These are phyloP conservation scores for Lagopus muta DNA, from an alignment of 2,113 vertebrate species.

Conservation along the genomic window DNA sequence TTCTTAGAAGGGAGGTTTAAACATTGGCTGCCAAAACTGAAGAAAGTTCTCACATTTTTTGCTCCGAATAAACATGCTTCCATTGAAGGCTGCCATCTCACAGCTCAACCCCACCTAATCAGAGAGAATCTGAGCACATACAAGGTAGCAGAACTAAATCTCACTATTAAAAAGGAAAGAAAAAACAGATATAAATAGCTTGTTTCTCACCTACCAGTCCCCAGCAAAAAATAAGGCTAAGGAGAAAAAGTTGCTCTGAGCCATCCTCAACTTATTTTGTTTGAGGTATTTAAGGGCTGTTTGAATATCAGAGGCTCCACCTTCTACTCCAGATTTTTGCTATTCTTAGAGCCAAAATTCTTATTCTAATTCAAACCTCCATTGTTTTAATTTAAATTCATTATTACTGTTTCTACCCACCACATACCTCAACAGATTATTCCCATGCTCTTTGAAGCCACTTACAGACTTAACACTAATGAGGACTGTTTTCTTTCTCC, in stretches of 20 bases:
- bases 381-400: constrained; percentile 65
- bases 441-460: neutral
- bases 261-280: neutral
- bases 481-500: neutral
- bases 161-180: neutral
- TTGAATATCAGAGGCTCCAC: constrained; percentile 29
- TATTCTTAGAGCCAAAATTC: constrained; percentile 53
- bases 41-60: neutral
- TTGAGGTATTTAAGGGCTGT: constrained; percentile 26
- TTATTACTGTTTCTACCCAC: constrained; percentile 58
- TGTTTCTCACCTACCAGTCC: neutral
- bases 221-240: neutral
- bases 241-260: neutral
- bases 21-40: neutral
- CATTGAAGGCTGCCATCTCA: neutral
- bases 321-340: constrained; percentile 32
- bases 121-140: neutral
- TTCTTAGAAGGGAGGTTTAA: neutral
- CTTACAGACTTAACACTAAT: neutral
- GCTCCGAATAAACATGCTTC: neutral
- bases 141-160: neutral
- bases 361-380: constrained; percentile 66
- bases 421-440: constrained; percentile 25
- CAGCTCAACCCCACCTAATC: neutral
- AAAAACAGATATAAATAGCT: neutral